These are phyloP conservation scores for Hemicentrotus pulcherrimus DNA, from an alignment of 35 echinoderm and acorn worm species.

Conservation along the genomic window DNA sequence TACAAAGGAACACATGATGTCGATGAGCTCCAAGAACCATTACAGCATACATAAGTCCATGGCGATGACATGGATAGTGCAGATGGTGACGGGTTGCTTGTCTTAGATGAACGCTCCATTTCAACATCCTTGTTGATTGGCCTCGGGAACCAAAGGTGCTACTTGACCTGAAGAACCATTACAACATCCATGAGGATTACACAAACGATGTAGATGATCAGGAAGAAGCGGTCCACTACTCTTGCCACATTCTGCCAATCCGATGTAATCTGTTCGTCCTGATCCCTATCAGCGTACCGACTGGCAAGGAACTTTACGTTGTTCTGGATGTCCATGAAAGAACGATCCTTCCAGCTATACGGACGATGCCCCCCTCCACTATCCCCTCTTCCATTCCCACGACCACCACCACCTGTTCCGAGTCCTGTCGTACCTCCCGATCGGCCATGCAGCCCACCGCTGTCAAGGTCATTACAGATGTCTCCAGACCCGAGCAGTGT, in stretches of 20 bases:
- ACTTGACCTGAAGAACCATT: conserved; percentile 62
- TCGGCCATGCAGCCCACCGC: not conserved
- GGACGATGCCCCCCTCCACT: conserved; percentile 5
- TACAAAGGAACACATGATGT: too few species aligned
- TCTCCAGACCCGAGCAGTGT: not conserved
- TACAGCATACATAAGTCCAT: too few species aligned
- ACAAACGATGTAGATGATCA: conserved; percentile 90
- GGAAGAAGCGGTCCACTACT: conserved; percentile 91
- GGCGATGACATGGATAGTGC: too few species aligned
- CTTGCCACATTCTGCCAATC: conserved; percentile 95
- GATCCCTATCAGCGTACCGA: conserved; percentile 73
- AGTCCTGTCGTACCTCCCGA: conserved; percentile 48
- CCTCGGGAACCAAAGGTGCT: too few species aligned
- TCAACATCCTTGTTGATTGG: too few species aligned
- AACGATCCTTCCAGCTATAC: conserved; percentile 34
- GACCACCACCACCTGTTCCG: conserved; percentile 41
- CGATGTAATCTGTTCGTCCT: conserved; percentile 69
- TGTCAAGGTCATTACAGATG: not conserved
- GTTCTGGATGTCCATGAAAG: conserved; percentile 66
- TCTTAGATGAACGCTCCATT: too few species aligned
- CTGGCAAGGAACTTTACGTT: conserved; percentile 71
- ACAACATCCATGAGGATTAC: conserved; percentile 83
- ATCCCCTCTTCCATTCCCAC: conserved; percentile 37
- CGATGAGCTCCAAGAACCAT: too few species aligned
- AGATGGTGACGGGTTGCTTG: too few species aligned